phyloP scores from a whole-genome alignment of 2,797 vertebrate genomes.

The Sus cebifrons region DNA sequence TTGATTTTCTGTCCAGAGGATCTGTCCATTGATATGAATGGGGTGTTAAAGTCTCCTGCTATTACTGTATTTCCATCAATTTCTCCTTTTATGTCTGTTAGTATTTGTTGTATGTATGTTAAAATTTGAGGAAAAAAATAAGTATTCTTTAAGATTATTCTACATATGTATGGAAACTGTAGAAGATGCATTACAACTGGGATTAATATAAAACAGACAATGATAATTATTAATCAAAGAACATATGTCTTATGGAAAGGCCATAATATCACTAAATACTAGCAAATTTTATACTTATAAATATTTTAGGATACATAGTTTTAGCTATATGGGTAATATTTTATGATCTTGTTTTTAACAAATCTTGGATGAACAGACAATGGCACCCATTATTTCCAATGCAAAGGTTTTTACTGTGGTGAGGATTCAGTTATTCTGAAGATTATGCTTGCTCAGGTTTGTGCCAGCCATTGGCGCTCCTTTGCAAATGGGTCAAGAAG shows the following conservation, averaged over 20 bases:
- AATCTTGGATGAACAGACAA: not conserved
- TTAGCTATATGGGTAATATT: not conserved
- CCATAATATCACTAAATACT: not conserved
- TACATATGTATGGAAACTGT: not conserved
- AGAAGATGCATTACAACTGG: not conserved
- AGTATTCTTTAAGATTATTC: not conserved
- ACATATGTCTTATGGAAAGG: not conserved
- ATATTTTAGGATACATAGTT: not conserved
- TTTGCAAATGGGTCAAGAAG: conserved; percentile 17
- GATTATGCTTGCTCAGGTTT: not conserved
- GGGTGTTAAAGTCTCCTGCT: no score
- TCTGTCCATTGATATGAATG: no score
- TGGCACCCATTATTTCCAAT: not conserved
- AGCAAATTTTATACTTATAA: not conserved
- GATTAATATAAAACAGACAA: not conserved
- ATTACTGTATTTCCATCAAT: no score
- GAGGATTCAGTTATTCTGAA: not conserved
- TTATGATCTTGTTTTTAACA: not conserved
- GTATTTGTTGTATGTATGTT: not conserved
- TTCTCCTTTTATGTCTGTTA: no score
- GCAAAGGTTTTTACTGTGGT: not conserved
- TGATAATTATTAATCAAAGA: not conserved
- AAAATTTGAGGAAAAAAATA: not conserved
- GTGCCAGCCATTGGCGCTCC: not conserved
- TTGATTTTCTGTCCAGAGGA: no score